Evolutionary conservation across 2,113 vertebrate species (phyloP), one percentile per base, ranked within the genome.

Genomic region (Eolophus roseicapilla): DNA sequence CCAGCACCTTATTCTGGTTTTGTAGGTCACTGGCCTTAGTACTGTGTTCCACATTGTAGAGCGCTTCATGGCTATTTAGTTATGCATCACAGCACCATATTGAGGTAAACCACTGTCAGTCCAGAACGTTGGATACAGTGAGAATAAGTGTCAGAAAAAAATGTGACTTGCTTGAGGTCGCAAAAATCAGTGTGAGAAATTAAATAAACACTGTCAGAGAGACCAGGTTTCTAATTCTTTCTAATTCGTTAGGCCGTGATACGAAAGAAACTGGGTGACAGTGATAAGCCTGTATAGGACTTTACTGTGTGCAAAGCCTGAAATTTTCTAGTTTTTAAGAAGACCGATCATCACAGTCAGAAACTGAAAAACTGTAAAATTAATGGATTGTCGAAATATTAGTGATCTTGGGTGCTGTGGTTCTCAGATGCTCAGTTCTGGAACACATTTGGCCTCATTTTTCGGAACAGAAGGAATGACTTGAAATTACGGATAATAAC

Each of bases 361-460:
- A 85, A 95, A 78, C 24, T 77, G n/a, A 82, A 88, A 85, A 90
- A 94, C 62, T 25, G 89, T 73, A 80, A 73, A 89, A 84, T 55
- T 13, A 84, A 35, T 75, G 27, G 18, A 13, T 64, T 76, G 11
- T 75, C 84, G 44, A 75, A 95, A 68, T 89, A n/a, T 25, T 75
- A 43, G 20, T 75, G 18, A 37, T 77, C 24, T 9, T 57, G 11
- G 13, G 46, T 83, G 41, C 41, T 3, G 0, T 68, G 41, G 18
- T 80, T 85, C 37, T 91, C 21, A n/a, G 52, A 64, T 47, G 17
- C 17, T 9, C 10, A 3, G 18, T 79, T 73, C 31, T 74, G 59
- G 28, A 20, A 50, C 10, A 39, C 2, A 1, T 69, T 86, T 64
- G 44, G 4, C 31, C n/a, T 89, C 9, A 14, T 53, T 90, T 95